Evolutionary conservation across 2,113 vertebrate species (phyloP).

Genomic region (Lutjanus erythropterus): DNA sequence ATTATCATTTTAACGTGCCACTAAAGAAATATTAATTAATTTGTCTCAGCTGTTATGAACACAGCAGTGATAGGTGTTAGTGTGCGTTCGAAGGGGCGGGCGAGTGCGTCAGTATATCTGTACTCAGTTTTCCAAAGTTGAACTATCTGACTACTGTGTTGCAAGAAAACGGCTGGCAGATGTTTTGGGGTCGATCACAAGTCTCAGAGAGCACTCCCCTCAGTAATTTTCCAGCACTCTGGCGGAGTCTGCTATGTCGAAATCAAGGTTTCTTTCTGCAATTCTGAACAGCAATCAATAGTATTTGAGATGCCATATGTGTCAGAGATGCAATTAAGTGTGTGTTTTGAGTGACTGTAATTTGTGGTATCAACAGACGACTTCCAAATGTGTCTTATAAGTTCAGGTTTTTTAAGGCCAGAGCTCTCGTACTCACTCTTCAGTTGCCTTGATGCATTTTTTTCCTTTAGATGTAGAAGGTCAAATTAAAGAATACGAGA

Average conservation of each 20-base stretch:
- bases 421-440: neutral
- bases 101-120: neutral
- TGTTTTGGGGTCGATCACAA: slow-evolving; percentile 68
- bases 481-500: slow-evolving; percentile 3
- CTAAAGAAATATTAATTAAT: slow-evolving; percentile 31
- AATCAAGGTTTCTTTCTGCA: slow-evolving; percentile 68
- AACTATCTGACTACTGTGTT: slow-evolving; percentile 41
- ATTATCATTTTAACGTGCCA: slow-evolving; percentile 10
- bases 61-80: neutral
- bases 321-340: slow-evolving; percentile 61
- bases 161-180: slow-evolving; percentile 60
- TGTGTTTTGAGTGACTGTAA: slow-evolving; percentile 45
- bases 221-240: slow-evolving; percentile 51
- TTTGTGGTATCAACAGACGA: slow-evolving; percentile 30
- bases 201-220: slow-evolving; percentile 58
- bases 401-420: slow-evolving; percentile 14
- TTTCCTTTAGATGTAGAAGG: slow-evolving; percentile 7
- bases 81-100: neutral
- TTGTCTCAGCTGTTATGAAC: slow-evolving; percentile 22
- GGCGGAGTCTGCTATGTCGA: slow-evolving; percentile 37
- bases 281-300: slow-evolving; percentile 69
- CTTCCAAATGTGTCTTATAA: slow-evolving; percentile 36
- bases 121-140: slow-evolving; percentile 30
- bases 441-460: neutral
- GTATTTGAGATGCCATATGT: slow-evolving; percentile 65